Conservation (phyloP, 37 sponge, comb jelly and placozoan species). For the Beroe ovata region DNA sequence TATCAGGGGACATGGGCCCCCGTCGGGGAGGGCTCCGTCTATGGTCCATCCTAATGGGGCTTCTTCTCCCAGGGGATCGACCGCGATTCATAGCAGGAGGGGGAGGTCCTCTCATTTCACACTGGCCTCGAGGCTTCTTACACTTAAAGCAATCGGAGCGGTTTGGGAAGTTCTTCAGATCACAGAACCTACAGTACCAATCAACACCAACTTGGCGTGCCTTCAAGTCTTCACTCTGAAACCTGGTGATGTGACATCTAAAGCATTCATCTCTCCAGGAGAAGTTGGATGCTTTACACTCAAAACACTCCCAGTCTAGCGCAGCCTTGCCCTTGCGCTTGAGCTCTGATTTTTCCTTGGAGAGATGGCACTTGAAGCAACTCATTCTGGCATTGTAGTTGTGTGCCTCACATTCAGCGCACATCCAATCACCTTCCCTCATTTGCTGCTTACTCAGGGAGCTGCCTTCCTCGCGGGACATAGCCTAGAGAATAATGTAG, state of each 20-base stretch:
- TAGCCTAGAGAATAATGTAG: slow-evolving; percentile 15
- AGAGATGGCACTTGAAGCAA: slow-evolving; percentile 24
- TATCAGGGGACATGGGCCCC: background rate
- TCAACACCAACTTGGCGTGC: slow-evolving; percentile 27
- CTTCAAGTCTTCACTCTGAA: slow-evolving; percentile 1
- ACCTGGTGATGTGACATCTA: slow-evolving; percentile 1
- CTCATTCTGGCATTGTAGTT: slow-evolving; percentile 56
- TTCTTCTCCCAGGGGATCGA: background rate
- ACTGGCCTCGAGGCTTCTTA: background rate
- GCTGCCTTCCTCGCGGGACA: slow-evolving; percentile 18
- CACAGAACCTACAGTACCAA: slow-evolving; percentile 35
- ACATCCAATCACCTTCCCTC: slow-evolving; percentile 62
- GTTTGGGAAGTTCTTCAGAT: slow-evolving; percentile 49
- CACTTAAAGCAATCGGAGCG: slow-evolving; percentile 38
- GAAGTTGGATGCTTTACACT: slow-evolving; percentile 35
- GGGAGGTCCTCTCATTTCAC: slow-evolving; percentile 5
- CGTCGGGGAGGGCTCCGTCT: background rate
- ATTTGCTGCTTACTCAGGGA: background rate
- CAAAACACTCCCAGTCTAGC: slow-evolving; percentile 60
- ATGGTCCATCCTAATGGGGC: background rate
- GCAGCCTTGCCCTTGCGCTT: slow-evolving; percentile 46
- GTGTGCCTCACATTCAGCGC: slow-evolving; percentile 36
- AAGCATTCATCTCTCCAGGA: slow-evolving; percentile 25
- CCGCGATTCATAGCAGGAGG: background rate
- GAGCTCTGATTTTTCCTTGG: slow-evolving; percentile 36